phyloP scores from a whole-genome alignment of 2,113 vertebrate species.

The cat (Felis catus) region DNA sequence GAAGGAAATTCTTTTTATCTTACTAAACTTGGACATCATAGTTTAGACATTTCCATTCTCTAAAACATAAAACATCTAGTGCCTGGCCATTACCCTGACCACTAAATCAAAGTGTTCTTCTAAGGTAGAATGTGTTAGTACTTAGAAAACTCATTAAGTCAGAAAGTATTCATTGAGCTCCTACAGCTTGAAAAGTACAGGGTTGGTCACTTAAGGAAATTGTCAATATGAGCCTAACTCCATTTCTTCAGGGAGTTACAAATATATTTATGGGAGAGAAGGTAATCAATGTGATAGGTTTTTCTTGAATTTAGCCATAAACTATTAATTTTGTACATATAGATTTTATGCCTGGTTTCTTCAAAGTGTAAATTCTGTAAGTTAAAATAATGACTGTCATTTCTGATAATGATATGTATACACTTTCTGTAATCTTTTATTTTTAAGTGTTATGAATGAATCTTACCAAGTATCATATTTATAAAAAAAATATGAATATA shows the following conservation, averaged over 20 bases:
- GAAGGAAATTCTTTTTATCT: constrained; percentile 13
- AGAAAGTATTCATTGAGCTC: neutral
- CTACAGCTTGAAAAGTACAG: neutral
- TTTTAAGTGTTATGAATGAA: constrained; percentile 9
- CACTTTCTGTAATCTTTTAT: neutral
- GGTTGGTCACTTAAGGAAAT: neutral
- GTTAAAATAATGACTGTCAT: neutral
- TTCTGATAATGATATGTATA: neutral
- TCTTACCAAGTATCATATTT: neutral
- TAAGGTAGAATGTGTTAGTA: neutral
- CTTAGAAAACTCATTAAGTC: constrained; percentile 10
- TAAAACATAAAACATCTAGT: constrained; percentile 16
- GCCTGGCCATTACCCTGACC: neutral
- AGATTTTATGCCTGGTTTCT: constrained; percentile 7
- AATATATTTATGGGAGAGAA: constrained; percentile 1
- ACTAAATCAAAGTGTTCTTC: constrained; percentile 37
- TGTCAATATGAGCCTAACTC: neutral
- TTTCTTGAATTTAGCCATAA: constrained; percentile 50
- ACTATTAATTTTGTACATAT: neutral
- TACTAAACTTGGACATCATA: neutral
- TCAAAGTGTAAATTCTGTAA: neutral
- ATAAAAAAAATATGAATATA: constrained; percentile 6
- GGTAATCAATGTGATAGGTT: neutral
- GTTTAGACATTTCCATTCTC: constrained; percentile 10
- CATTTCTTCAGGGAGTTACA: neutral